These are phyloP conservation scores for Crotalus tigris DNA, from an alignment of 2,113 vertebrate genomes.

Conservation along the genomic window DNA sequence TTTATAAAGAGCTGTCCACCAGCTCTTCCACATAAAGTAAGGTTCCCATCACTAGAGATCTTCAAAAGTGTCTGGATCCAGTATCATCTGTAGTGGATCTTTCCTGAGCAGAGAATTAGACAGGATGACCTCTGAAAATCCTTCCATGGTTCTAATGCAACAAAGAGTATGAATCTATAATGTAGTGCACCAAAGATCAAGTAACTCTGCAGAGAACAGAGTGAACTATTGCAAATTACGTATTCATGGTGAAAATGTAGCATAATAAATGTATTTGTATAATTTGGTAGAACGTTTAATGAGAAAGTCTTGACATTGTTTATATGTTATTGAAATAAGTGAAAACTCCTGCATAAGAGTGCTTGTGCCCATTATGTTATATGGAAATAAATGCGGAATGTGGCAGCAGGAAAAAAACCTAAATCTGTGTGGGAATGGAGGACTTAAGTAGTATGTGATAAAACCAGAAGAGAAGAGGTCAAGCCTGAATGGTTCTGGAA, in stretches of 20 bases:
- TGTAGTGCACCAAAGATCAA: background rate
- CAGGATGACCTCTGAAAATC: background rate
- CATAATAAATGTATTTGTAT: background rate
- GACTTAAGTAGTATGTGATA: background rate
- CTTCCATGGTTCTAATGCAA: background rate
- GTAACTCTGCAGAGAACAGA: background rate
- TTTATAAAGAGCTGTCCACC: background rate
- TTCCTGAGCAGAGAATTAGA: background rate
- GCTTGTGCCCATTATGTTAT: background rate
- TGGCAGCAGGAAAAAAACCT: background rate
- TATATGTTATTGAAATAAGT: background rate
- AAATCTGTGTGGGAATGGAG: background rate
- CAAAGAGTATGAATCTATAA: background rate
- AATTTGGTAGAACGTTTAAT: background rate
- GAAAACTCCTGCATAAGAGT: background rate
- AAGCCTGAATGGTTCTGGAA: background rate
- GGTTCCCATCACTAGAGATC: background rate
- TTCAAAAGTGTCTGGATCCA: background rate
- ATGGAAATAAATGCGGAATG: background rate
- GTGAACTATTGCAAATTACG: background rate
- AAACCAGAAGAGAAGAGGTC: background rate
- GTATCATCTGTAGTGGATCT: background rate
- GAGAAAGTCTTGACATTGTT: background rate
- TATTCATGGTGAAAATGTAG: background rate
- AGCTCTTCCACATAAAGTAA: background rate